Evolutionary conservation across 2,888 invertebrate genomes (phyloP).

Genomic region (Lymantria dispar): DNA sequence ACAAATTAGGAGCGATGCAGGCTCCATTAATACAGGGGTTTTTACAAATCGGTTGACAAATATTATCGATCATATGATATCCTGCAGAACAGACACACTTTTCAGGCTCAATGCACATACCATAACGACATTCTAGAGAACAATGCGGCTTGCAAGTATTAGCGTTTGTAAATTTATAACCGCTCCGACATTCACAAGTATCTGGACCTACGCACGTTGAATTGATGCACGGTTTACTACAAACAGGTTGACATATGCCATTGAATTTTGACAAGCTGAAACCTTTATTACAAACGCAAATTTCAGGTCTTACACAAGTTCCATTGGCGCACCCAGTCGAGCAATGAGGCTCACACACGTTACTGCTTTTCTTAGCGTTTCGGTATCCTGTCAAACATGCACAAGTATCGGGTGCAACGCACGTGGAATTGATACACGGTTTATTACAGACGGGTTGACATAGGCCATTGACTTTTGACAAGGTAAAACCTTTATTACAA

Average conservation of each 20-base stretch:
- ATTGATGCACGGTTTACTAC: not conserved
- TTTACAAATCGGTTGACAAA: slow-evolving; percentile 18
- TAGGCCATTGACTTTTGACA: not conserved
- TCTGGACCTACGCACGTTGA: slow-evolving; percentile 4
- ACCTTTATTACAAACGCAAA: slow-evolving; percentile 4
- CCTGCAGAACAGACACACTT: slow-evolving; percentile 11
- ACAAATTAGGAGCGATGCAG: slow-evolving; percentile 9
- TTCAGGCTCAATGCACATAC: slow-evolving; percentile 14
- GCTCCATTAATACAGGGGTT: slow-evolving; percentile 5
- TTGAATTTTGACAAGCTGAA: not conserved
- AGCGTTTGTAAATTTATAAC: not conserved
- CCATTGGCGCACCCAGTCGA: slow-evolving; percentile 6
- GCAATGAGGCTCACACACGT: slow-evolving; percentile 2
- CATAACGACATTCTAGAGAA: slow-evolving; percentile 6
- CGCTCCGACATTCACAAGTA: slow-evolving; percentile 8
- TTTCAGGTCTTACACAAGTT: slow-evolving; percentile 7
- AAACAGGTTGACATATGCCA: not conserved
- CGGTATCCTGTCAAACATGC: not conserved
- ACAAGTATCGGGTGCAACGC: not conserved
- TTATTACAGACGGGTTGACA: slow-evolving; percentile 34
- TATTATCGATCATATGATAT: slow-evolving; percentile 3
- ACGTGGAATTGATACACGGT: not conserved
- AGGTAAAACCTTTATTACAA: not conserved
- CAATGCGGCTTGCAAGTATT: slow-evolving; percentile 9
- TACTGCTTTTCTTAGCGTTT: not conserved